A percentile compares a stretch with the other conserved stretches of the same genome.
phyloP scores from a whole-genome alignment of 2,113 vertebrate species.

The Tapirus terrestris region DNA sequence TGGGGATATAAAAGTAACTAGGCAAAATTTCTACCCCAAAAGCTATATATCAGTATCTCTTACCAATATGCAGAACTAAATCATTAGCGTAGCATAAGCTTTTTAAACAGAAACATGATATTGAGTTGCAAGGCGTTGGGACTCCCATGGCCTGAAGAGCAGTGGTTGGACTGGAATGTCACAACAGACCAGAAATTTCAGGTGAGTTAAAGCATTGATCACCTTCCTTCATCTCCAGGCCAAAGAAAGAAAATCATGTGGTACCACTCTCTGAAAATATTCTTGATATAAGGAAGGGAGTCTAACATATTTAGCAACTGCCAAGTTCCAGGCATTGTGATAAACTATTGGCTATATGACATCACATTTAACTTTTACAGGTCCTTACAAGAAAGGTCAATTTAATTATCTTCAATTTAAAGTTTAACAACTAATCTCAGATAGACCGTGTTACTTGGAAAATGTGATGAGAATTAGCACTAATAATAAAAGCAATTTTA shows the following conservation, averaged over 20 bases:
- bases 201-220: not conserved
- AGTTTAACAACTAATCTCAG: not conserved
- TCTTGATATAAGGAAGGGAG: not conserved
- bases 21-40: not conserved
- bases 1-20: not conserved
- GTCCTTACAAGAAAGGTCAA: not conserved
- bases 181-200: not conserved
- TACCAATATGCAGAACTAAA: not conserved
- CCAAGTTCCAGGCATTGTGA: not conserved
- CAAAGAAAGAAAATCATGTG: not conserved
- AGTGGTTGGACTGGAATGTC: not conserved
- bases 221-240: not conserved
- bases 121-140: not conserved
- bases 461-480: not conserved
- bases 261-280: not conserved
- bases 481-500: slow-evolving; percentile 12
- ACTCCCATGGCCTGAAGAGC: not conserved
- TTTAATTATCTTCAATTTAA: not conserved
- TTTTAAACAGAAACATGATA: not conserved
- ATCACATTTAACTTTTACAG: not conserved
- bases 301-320: not conserved
- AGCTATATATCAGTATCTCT: not conserved
- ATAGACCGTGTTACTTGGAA: not conserved
- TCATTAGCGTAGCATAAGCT: not conserved
- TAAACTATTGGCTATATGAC: not conserved